Evolutionary conservation across 53 echinoderm and acorn worm genomes (phyloP).

Genomic region (Crossaster papposus): DNA sequence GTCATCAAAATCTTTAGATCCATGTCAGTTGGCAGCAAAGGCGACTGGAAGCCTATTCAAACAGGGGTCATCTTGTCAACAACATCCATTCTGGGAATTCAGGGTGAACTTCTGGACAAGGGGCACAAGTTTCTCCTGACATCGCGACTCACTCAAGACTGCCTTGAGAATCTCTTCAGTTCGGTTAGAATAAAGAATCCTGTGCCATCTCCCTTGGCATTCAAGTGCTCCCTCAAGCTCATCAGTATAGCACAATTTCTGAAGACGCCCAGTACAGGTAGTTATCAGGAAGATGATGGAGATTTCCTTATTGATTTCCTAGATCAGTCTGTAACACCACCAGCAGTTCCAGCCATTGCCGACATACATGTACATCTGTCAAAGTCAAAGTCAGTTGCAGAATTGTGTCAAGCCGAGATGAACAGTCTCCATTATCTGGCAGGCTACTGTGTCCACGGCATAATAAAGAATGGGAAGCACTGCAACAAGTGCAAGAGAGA

Average conservation of each 20-base stretch:
- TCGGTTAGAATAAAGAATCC: conserved; percentile 68
- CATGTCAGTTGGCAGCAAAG: conserved; percentile 57
- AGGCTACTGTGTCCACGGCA: too few species aligned
- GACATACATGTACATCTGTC: too few species aligned
- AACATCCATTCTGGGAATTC: conserved; percentile 62
- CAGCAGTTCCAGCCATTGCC: background rate
- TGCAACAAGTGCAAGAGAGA: too few species aligned
- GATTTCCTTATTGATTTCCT: conserved; percentile 63
- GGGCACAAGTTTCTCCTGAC: conserved; percentile 69
- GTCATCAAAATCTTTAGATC: conserved; percentile 59
- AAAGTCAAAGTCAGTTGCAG: too few species aligned
- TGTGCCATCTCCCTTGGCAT: conserved; percentile 75
- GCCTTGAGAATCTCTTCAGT: conserved; percentile 71
- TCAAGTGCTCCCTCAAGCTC: conserved; percentile 66
- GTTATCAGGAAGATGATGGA: conserved; percentile 67
- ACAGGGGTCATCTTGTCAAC: conserved; percentile 67
- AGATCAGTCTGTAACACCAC: background rate
- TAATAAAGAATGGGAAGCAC: too few species aligned
- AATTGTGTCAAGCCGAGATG: too few species aligned
- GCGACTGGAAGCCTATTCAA: conserved; percentile 77
- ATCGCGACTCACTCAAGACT: conserved; percentile 68
- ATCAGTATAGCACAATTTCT: conserved; percentile 77
- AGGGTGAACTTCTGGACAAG: conserved; percentile 64
- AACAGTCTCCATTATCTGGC: too few species aligned
- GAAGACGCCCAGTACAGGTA: conserved; percentile 41